Conservation (phyloP, 2,888 invertebrate genomes). For the Pandemis cinnamomeana region DNA sequence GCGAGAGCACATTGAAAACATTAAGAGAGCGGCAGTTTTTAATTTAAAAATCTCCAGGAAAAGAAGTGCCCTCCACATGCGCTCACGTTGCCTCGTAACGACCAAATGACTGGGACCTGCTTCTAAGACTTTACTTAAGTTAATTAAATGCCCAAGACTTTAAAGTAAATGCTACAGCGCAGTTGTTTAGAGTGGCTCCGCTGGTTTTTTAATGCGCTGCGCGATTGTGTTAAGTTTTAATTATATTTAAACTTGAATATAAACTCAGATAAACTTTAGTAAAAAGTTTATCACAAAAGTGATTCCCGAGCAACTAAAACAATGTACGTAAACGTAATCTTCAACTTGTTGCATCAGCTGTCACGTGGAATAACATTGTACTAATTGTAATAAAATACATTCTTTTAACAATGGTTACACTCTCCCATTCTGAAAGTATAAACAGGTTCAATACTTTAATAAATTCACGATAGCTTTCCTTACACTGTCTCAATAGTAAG, state of each 20-base stretch:
- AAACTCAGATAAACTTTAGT: no score
- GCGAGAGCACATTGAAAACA: constrained; percentile 24
- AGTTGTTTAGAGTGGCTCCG: constrained; percentile 22
- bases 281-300: neutral
- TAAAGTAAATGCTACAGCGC: constrained; percentile 20
- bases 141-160: constrained; percentile 68
- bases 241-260: neutral
- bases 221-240: constrained; percentile 4
- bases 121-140: constrained; percentile 56
- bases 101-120: constrained; percentile 56
- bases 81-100: constrained; percentile 68
- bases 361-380: no score
- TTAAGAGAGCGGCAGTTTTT: constrained; percentile 32
- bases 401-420: no score
- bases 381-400: no score
- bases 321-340: no score
- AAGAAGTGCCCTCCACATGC: constrained; percentile 55
- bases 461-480: no score
- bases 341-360: no score
- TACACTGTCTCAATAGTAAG: no score
- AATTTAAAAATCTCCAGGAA: constrained; percentile 45
- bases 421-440: no score
- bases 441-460: no score
- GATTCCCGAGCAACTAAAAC: no score
- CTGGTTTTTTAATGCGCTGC: constrained; percentile 20